phyloP scores from a whole-genome alignment of 2,888 invertebrate species.

The Eustalomyia histrio region DNA sequence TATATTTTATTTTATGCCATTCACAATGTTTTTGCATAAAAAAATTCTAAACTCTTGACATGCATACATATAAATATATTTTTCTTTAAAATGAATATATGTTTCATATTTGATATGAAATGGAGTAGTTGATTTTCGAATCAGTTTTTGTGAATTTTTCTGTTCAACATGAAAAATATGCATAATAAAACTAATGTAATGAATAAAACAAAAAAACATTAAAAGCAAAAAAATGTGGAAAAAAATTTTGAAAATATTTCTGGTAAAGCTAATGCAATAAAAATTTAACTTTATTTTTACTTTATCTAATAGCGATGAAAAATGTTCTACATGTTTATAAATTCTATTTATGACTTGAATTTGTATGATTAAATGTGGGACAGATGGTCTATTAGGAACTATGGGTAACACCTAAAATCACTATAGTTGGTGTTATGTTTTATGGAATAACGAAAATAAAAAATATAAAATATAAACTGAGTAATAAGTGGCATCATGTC shows the following conservation, averaged over 20 bases:
- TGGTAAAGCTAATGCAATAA: background rate
- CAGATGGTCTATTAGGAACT: background rate
- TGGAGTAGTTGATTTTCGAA: background rate
- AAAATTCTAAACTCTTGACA: too few species aligned
- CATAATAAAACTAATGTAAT: conserved; percentile 58
- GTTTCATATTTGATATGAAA: background rate
- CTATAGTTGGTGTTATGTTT: background rate
- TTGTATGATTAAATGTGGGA: too few species aligned
- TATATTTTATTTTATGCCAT: conserved; percentile 12
- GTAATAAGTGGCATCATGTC: conserved; percentile 50
- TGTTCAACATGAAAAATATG: conserved; percentile 28
- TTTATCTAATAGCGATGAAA: too few species aligned
- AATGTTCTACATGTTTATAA: too few species aligned
- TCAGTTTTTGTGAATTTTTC: background rate
- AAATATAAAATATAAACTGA: background rate
- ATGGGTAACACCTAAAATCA: background rate
- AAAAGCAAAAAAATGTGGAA: background rate
- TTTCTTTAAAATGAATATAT: background rate
- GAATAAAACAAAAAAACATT: background rate
- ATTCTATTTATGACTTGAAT: too few species aligned
- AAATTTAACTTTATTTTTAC: too few species aligned
- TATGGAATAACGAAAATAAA: background rate
- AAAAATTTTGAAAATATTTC: background rate
- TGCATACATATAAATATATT: too few species aligned
- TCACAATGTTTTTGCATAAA: too few species aligned